Evolutionary conservation across 1,140 invertebrate species (phyloP), one percentile per base, ranked within the genome.

Genomic region (Calephelis virginiensis): DNA sequence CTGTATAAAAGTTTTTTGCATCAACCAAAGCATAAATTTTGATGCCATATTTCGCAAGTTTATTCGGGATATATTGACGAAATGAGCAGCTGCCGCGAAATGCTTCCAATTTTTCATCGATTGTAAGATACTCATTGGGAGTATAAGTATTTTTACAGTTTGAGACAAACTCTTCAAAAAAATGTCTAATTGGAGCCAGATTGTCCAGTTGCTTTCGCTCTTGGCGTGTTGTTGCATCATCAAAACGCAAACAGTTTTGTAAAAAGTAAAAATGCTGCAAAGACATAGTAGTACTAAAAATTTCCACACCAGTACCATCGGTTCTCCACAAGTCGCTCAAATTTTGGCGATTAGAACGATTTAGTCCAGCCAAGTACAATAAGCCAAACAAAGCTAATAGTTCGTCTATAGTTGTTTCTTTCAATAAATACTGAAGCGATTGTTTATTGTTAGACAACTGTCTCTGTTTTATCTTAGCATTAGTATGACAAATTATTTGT

Each of bases 21-120:
- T 86, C 77, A 6, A 74, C 73, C 50, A 82, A 67, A 12, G 77
- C 69, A 69, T 69, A 81, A 48, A 82, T 76, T 80, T 92, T 92
- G 37, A 92, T 79, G 6, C 85, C 90, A 75, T 91, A 92, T 74
- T 92, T 92, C 50, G 74, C 79, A 6, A 91, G 91, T 82, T 93
- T 92, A 60, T 79, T 80, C 6, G 86, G 85, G 43, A 93, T 91
- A 72, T 91, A 92, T 63, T 85, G 76, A 56, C 78, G 73, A 68
- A 92, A 92, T 37, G 13, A 37, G 66, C 83, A 89, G 50, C 77
- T 67, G 38, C 88, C 88, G 50, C 78, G 63, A 71, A 87, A 91
- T 53, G 70, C 64, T 37, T 81, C 66, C n/a, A 92, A 64, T 72
- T 82, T 86, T 79, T 92, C 85, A 76, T 70, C 59, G n/a, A 61